Base-by-base conservation (phyloP, 2,888 invertebrate genomes). In the Phorcus lineatus region DNA sequence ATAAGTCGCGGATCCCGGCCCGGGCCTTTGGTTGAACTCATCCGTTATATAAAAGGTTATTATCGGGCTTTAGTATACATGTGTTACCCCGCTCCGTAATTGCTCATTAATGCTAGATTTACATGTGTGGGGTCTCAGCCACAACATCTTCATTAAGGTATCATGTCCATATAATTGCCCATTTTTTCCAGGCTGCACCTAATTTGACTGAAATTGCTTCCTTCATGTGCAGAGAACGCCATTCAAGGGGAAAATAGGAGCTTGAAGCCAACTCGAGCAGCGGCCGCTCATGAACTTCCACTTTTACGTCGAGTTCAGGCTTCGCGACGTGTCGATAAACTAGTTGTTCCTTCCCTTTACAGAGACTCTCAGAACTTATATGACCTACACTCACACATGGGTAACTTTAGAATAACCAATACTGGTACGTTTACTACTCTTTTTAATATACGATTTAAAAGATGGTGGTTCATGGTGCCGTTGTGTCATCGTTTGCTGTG, bases 201-300 rank as follows among this genome's bases (percentile, higher is more conserved):
- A 70, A 70, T 70, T 70, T 70, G 36, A 70, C 70, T 70, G 70
- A 70, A 70, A 70, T 70, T 70, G 70, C 70, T 70, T 70, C 31
- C 70, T 70, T 70, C 70, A 28, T 19, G 40, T 70, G 70, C 31
- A 70, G 36, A 70, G 70, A 70, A 70, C 70, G 31, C 17, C 70
- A 70, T 31, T 36, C 70, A 70, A 31, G 70, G 36, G 70, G 70
- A 40, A 31, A 31, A 70, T 19, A n/a, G 36, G 70, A 47, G 47
- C 47, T 47, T 4, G 47, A 47, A 47, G 47, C 11, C 13, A 47
- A 47, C 47, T 47, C 11, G 47, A 6, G 47, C 47, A 47, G 47
- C 47, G 13, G 6, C 47, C 6, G 11, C 47, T 13, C 47, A 11
- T 36, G 36, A 47, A 6, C 47, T 47, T 47, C 13, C 47, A 47